phyloP scores from a whole-genome alignment of 2,888 invertebrate species.

The Drosophila fulvimacula region DNA sequence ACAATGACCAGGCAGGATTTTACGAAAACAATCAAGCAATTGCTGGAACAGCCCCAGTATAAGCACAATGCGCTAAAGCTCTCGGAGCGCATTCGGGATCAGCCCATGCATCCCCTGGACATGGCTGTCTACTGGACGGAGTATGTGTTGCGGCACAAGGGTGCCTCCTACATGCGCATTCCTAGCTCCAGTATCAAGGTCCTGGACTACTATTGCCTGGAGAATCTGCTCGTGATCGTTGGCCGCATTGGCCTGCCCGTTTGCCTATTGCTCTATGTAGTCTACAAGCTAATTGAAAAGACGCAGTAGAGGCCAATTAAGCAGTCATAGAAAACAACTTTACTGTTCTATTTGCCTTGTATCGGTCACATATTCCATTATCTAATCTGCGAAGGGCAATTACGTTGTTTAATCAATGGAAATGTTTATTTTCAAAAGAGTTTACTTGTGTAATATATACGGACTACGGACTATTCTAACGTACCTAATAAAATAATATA shows the following conservation, averaged over 20 bases:
- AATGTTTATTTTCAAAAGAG: not conserved
- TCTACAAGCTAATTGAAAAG: slow-evolving; percentile 18
- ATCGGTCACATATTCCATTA: slow-evolving; percentile 1
- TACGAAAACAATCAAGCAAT: slow-evolving; percentile 43
- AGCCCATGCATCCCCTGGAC: slow-evolving; percentile 77
- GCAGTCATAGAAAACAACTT: not conserved
- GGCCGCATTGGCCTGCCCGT: slow-evolving; percentile 26
- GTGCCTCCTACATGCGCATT: slow-evolving; percentile 80
- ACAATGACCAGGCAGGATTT: slow-evolving; percentile 79
- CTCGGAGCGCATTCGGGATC: slow-evolving; percentile 77
- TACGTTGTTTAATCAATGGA: slow-evolving; percentile 8
- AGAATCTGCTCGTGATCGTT: slow-evolving; percentile 63
- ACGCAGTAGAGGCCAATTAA: not conserved
- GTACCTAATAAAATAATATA: not conserved
- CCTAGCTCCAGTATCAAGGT: slow-evolving; percentile 73
- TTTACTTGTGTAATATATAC: slow-evolving; percentile 1
- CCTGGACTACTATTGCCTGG: slow-evolving; percentile 75
- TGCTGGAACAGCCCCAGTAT: slow-evolving; percentile 63
- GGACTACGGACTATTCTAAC: not conserved
- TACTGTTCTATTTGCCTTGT: not conserved
- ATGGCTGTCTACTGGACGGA: slow-evolving; percentile 82
- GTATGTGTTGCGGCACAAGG: slow-evolving; percentile 80
- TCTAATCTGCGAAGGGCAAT: slow-evolving; percentile 23
- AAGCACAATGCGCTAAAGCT: slow-evolving; percentile 36
- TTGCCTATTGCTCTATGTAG: slow-evolving; percentile 25